A percentile compares a stretch with the other conserved stretches of the same genome.
These are phyloP conservation scores for Cochlearius cochlearius DNA, from an alignment of 2,113 vertebrate genomes.

Conservation along the genomic window DNA sequence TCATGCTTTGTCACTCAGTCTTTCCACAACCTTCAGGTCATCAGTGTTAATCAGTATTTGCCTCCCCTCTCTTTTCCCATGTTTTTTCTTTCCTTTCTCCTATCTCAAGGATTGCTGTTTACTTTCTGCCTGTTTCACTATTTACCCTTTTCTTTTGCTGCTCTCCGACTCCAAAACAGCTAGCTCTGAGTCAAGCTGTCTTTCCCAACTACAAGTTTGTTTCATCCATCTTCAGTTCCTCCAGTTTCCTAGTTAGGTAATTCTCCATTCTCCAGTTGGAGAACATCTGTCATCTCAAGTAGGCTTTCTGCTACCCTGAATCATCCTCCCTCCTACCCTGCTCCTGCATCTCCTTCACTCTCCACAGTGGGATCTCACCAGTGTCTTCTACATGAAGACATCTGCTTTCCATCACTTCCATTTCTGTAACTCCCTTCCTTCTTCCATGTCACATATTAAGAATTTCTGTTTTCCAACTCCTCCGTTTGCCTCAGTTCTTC, in stretches of 20 bases:
- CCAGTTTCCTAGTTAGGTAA: not conserved
- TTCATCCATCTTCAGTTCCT: not conserved
- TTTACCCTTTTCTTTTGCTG: not conserved
- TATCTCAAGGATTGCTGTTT: not conserved
- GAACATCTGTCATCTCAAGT: not conserved
- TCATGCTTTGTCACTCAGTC: not conserved
- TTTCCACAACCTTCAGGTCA: not conserved
- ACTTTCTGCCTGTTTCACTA: not conserved
- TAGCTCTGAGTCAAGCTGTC: not conserved
- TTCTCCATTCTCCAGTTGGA: not conserved
- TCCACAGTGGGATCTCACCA: not conserved
- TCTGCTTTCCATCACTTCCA: not conserved
- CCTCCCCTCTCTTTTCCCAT: not conserved
- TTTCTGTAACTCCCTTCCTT: not conserved
- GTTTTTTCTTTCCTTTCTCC: not conserved
- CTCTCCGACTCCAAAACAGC: not conserved
- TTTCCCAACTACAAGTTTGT: not conserved
- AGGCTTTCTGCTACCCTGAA: not conserved
- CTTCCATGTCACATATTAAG: not conserved
- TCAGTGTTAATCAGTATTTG: not conserved
- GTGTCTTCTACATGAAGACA: not conserved
- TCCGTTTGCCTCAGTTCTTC: not conserved
- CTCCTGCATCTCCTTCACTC: not conserved
- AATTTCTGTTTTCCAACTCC: slow-evolving; percentile 3
- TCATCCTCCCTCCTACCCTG: not conserved